These are phyloP conservation scores for Lasioglossum figueresi DNA, from an alignment of 2,888 invertebrate genomes.

Conservation along the genomic window DNA sequence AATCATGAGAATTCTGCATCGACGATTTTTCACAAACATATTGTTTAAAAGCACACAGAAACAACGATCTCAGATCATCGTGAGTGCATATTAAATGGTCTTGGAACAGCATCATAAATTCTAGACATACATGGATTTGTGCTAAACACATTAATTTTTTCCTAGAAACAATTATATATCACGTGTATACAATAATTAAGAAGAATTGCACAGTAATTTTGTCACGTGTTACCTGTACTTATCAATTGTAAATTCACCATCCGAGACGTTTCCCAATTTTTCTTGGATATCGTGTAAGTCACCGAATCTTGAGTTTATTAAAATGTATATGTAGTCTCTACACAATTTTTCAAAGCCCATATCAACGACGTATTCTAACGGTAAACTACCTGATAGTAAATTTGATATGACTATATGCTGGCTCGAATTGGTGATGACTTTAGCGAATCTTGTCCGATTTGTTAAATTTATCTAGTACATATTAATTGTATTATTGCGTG, in stretches of 20 bases:
- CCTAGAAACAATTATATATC: constrained; percentile 56
- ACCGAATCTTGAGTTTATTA: constrained; percentile 70
- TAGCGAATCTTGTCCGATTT: constrained; percentile 72
- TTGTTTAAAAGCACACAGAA: constrained; percentile 69
- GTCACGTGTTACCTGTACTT: constrained; percentile 57
- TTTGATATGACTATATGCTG: constrained; percentile 60
- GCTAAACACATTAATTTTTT: constrained; percentile 72
- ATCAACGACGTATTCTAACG: constrained; percentile 77
- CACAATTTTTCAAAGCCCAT: constrained; percentile 78
- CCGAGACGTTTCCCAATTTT: constrained; percentile 62
- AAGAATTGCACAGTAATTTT: background rate
- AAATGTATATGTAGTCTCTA: constrained; percentile 75
- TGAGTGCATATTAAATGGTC: constrained; percentile 72
- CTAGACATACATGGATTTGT: constrained; percentile 77
- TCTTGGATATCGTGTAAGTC: constrained; percentile 68
- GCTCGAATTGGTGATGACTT: constrained; percentile 60
- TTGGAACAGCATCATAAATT: constrained; percentile 76
- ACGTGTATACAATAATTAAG: background rate
- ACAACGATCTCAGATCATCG: constrained; percentile 69
- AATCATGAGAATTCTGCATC: constrained; percentile 44
- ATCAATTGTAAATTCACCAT: constrained; percentile 68
- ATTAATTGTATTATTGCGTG: constrained; percentile 44
- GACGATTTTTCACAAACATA: constrained; percentile 73
- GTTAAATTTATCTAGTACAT: constrained; percentile 55
- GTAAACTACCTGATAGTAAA: constrained; percentile 72